A percentile compares a stretch with the other conserved stretches of the same genome.
Conservation (phyloP, 2,797 vertebrate species). For the Dendrocincla fuliginosa region DNA sequence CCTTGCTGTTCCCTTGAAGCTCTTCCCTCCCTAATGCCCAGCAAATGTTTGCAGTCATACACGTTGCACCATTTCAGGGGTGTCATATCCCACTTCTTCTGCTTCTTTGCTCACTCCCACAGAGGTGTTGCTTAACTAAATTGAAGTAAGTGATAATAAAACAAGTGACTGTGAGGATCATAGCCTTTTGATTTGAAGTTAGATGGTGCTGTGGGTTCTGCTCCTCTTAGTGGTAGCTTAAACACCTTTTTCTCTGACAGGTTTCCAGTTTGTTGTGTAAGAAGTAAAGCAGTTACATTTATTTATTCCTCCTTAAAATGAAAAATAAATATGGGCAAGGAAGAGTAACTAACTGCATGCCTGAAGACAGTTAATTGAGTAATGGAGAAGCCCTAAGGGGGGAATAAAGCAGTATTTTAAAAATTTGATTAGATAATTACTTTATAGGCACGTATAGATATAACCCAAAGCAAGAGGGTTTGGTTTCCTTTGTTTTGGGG, state of each 20-base stretch:
- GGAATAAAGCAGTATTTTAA: background rate
- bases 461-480: background rate
- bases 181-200: background rate
- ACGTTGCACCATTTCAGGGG: background rate
- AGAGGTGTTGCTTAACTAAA: background rate
- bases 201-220: background rate
- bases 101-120: background rate
- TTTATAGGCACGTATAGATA: background rate
- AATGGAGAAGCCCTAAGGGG: background rate
- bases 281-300: background rate
- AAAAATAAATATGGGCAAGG: background rate
- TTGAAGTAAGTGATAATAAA: background rate
- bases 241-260: background rate
- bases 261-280: background rate
- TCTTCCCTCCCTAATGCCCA: background rate
- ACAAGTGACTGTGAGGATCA: background rate
- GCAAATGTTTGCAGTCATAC: background rate
- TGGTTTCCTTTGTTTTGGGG: background rate
- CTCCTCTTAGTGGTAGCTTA: background rate
- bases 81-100: background rate
- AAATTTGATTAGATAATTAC: background rate
- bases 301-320: background rate
- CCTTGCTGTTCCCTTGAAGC: background rate
- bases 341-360: background rate
- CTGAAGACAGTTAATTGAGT: background rate